Evolutionary conservation across 1,140 invertebrate species (phyloP).

Genomic region (Contarinia nasturtii): DNA sequence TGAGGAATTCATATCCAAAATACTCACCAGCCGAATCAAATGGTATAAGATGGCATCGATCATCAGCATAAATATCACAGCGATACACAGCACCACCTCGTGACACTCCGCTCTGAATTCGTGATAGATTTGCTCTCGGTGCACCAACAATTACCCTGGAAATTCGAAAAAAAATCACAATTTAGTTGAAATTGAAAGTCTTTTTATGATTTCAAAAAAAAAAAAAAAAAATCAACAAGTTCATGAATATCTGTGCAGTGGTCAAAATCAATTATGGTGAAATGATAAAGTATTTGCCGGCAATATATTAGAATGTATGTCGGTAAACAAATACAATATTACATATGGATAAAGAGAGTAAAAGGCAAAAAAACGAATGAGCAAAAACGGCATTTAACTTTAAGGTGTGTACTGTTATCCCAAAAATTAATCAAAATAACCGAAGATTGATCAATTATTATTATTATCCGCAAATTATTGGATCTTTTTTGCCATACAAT

Average conservation of each 20-base stretch:
- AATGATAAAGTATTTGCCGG: too few species aligned
- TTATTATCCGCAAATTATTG: neutral
- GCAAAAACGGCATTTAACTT: neutral
- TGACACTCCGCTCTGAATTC: slow-evolving; percentile 29
- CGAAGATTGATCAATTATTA: neutral
- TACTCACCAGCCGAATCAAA: slow-evolving; percentile 55
- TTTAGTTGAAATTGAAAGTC: neutral
- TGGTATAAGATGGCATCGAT: slow-evolving; percentile 39
- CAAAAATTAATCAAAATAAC: neutral
- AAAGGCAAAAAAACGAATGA: too few species aligned
- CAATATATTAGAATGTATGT: too few species aligned
- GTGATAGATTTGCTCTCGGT: slow-evolving; percentile 46
- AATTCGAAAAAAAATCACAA: slow-evolving; percentile 11
- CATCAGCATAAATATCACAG: slow-evolving; percentile 36
- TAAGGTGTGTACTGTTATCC: neutral
- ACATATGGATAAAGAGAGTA: too few species aligned
- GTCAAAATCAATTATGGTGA: too few species aligned
- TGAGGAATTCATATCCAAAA: too few species aligned
- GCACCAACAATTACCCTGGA: slow-evolving; percentile 63
- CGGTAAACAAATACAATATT: too few species aligned
- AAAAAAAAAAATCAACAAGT: too few species aligned
- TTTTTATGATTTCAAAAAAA: too few species aligned
- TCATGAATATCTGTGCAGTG: too few species aligned
- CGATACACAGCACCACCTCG: slow-evolving; percentile 58
- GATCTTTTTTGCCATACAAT: too few species aligned